phyloP scores from a whole-genome alignment of 2,888 invertebrate species.

The Tetragonisca angustula region DNA sequence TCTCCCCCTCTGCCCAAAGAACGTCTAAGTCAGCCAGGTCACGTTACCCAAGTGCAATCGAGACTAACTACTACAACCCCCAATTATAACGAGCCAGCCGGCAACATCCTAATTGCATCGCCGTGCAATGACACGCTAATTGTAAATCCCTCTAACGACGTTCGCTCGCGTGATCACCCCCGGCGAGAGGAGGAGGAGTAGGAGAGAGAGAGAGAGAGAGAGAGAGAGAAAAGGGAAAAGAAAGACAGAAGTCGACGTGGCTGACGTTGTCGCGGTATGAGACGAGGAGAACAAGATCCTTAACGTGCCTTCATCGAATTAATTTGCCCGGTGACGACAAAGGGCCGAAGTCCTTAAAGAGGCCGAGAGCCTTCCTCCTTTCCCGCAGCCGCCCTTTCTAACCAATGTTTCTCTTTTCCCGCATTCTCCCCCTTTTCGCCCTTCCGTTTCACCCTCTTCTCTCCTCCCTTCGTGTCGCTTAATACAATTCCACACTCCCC shows the following conservation, averaged over 20 bases:
- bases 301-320: constrained; percentile 71
- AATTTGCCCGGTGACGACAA: constrained; percentile 71
- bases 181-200: neutral
- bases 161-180: constrained; percentile 51
- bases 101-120: constrained; percentile 58
- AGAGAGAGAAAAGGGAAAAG: neutral
- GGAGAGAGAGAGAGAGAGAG: constrained; percentile 1
- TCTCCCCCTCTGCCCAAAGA: neutral
- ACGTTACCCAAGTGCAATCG: constrained; percentile 17
- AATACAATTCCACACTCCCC: constrained; percentile 18
- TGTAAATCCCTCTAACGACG: constrained; percentile 64
- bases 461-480: neutral
- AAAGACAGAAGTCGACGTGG: neutral
- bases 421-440: constrained; percentile 32
- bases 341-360: constrained; percentile 67
- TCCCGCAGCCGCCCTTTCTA: constrained; percentile 32
- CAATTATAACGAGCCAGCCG: constrained; percentile 50
- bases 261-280: constrained; percentile 19
- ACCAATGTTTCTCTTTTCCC: constrained; percentile 60
- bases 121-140: constrained; percentile 58
- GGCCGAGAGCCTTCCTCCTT: constrained; percentile 51
- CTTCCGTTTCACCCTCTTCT: neutral
- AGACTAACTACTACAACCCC: constrained; percentile 50
- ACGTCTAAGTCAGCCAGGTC: constrained; percentile 7
- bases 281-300: constrained; percentile 53